phyloP scores from a whole-genome alignment of 1,140 invertebrate genomes.

The Metaphire vulgaris region DNA sequence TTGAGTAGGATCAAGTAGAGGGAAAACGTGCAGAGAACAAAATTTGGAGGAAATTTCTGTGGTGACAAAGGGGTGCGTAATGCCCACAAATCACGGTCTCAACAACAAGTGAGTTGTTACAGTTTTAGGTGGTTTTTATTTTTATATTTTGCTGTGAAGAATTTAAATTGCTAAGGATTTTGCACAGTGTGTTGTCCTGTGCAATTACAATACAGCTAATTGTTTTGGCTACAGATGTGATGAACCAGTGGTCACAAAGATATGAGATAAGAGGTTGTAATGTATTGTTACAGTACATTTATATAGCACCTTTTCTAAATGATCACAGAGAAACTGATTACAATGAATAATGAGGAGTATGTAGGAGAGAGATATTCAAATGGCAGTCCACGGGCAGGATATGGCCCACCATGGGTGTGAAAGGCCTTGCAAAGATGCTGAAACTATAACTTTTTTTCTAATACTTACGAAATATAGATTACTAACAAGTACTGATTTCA shows the following conservation, averaged over 20 bases:
- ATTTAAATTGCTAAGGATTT: no score
- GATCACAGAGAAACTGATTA: no score
- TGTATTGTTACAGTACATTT: not conserved
- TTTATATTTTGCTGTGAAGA: no score
- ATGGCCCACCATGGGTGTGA: no score
- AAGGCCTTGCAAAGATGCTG: no score
- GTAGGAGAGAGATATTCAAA: no score
- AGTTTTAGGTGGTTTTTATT: not conserved
- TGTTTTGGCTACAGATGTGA: not conserved
- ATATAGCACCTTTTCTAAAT: not conserved
- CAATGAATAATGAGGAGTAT: no score
- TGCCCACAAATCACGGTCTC: not conserved
- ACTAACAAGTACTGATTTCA: no score
- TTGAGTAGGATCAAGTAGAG: no score
- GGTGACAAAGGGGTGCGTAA: not conserved
- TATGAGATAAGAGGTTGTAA: not conserved
- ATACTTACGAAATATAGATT: no score
- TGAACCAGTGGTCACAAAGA: not conserved
- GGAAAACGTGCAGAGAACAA: not conserved
- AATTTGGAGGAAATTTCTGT: not conserved
- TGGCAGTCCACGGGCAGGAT: not conserved
- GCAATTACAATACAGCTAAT: not conserved
- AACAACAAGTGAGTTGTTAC: not conserved
- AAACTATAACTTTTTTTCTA: no score
- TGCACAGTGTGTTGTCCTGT: no score